Conservation (phyloP, 2,113 vertebrate species). For the Edolisoma coerulescens region DNA sequence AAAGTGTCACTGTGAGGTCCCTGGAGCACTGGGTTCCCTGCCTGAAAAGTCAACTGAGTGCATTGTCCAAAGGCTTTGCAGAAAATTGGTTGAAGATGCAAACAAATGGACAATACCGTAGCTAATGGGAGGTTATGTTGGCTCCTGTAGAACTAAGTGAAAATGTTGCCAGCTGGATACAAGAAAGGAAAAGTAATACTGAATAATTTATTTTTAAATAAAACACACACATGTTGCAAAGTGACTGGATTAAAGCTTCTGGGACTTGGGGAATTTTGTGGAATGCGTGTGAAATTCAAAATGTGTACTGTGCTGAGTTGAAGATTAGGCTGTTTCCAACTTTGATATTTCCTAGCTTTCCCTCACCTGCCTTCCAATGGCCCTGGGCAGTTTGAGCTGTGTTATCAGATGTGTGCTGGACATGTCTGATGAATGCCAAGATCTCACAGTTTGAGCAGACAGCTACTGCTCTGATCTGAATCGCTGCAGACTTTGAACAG, state of each 20-base stretch:
- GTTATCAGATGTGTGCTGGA: constrained; percentile 21
- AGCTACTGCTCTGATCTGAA: constrained; percentile 45
- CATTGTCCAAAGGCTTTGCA: background rate
- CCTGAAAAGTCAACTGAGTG: background rate
- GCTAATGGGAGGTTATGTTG: constrained; percentile 19
- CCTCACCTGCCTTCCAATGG: constrained; percentile 48
- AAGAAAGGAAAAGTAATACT: constrained; percentile 49
- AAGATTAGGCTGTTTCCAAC: constrained; percentile 26
- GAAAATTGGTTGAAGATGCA: background rate
- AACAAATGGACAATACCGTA: background rate
- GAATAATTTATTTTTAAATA: constrained; percentile 59
- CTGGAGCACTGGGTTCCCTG: background rate
- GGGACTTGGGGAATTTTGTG: constrained; percentile 34
- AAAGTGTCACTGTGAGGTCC: background rate
- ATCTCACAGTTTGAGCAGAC: constrained; percentile 36
- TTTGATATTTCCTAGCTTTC: constrained; percentile 36
- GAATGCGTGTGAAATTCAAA: constrained; percentile 62
- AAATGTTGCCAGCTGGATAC: constrained; percentile 36
- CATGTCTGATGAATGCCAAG: constrained; percentile 36
- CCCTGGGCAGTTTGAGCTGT: constrained; percentile 29
- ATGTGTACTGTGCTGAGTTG: constrained; percentile 17
- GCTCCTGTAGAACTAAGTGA: background rate
- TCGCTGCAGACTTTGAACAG: constrained; percentile 40
- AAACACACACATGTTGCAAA: constrained; percentile 45
- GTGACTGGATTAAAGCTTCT: constrained; percentile 54